Evolutionary conservation across 2,888 invertebrate genomes (phyloP).

Genomic region (Leptarthrus brevirostris): DNA sequence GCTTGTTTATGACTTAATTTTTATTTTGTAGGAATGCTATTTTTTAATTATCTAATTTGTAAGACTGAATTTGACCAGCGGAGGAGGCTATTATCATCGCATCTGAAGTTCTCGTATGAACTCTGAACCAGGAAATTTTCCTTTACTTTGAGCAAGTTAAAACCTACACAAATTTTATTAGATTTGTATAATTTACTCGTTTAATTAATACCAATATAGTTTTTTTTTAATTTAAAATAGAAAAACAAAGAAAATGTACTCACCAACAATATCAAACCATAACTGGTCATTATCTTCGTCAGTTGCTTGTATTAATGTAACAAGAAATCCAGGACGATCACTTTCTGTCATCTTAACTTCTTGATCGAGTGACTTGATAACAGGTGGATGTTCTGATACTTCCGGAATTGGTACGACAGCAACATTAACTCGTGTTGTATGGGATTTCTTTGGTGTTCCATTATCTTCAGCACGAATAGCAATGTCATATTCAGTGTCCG

Average conservation of each 20-base stretch:
- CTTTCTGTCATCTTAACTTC: slow-evolving; percentile 83
- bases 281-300: slow-evolving; percentile 89
- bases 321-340: slow-evolving; percentile 87
- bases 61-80: too few relatives aligned
- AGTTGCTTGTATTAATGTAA: slow-evolving; percentile 84
- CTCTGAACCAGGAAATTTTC: too few relatives aligned
- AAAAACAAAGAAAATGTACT: slow-evolving; percentile 64
- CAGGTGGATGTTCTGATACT: slow-evolving; percentile 73
- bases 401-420: slow-evolving; percentile 73
- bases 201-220: too few relatives aligned
- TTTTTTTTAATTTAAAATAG: too few relatives aligned
- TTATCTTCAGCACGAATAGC: slow-evolving; percentile 78
- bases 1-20: too few relatives aligned
- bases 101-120: too few relatives aligned
- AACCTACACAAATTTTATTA: too few relatives aligned
- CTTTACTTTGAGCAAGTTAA: too few relatives aligned
- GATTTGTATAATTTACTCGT: too few relatives aligned
- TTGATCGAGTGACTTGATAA: slow-evolving; percentile 73
- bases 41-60: too few relatives aligned
- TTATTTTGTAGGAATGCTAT: too few relatives aligned
- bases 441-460: slow-evolving; percentile 78
- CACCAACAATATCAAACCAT: slow-evolving; percentile 91
- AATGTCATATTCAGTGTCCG: slow-evolving; percentile 69
- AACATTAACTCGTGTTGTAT: slow-evolving; percentile 81
- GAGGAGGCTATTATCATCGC: too few relatives aligned